phyloP scores from a whole-genome alignment of 2,113 vertebrate genomes.

The Elephas maximus region DNA sequence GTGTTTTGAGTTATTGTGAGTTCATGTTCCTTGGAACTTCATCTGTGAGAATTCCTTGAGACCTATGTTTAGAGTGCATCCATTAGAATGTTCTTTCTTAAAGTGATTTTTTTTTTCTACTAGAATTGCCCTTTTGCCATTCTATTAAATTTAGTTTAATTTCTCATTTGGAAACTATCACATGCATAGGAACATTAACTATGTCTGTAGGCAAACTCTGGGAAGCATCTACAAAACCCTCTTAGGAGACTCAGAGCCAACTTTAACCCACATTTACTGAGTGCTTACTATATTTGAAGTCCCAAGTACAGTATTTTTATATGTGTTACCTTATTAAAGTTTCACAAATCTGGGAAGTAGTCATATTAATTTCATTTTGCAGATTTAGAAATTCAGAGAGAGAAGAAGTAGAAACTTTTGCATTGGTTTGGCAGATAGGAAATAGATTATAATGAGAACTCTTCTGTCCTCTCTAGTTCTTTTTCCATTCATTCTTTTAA shows the following conservation, averaged over 20 bases:
- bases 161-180: not conserved
- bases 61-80: not conserved
- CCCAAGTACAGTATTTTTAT: not conserved
- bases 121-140: not conserved
- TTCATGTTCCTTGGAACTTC: not conserved
- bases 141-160: not conserved
- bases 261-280: not conserved
- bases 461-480: conserved; percentile 34
- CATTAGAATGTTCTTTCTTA: conserved; percentile 14
- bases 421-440: conserved; percentile 16
- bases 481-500: conserved; percentile 37
- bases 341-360: conserved; percentile 17
- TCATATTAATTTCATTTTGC: conserved; percentile 22
- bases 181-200: not conserved
- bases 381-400: not conserved
- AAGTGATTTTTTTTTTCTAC: not conserved
- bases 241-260: not conserved
- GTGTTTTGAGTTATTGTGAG: not conserved
- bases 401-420: conserved; percentile 40
- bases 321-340: not conserved
- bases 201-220: not conserved
- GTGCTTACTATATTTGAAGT: not conserved
- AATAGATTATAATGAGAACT: conserved; percentile 37
- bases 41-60: not conserved
- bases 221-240: not conserved